Evolutionary conservation across 2,797 vertebrate species (phyloP), one percentile per base, ranked within the genome.

Genomic region (Coregonus suidteri): DNA sequence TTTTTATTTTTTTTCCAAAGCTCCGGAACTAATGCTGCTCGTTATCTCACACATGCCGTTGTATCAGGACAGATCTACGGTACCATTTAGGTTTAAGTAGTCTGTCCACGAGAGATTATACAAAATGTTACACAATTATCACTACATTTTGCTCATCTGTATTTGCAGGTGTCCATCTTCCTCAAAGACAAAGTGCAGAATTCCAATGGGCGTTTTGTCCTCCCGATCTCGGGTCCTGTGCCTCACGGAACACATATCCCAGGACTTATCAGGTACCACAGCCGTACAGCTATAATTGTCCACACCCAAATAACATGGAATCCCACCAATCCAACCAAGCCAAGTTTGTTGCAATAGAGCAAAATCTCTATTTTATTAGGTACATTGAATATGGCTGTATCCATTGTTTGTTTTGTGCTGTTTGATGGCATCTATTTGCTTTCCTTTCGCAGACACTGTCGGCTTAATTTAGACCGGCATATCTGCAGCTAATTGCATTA

Each of bases 101-200:
- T n/a, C 59, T 64, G 20, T 20, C 59, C 20, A 64, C 3, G 3
- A 20, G 25, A 54, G 53, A 47, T 64, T 64, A 25, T 25, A 62
- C 15, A 13, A 62, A 25, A 2, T 30, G 7, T 64, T 64, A 20
- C 20, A 64, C 31, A 35, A 18, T 73, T 73, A 31, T 9, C 52
- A 31, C 4, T 4, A 53, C 25, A 1, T 6, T 70, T 70, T 7
- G 6, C 68, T 70, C 37, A 52, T 84, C 62, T 85, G 67, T 70
- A 51, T 82, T 83, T 81, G 15, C 85, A 99, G 98, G 98, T 99
- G 31, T 99, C 98, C 64, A 98, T 99, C 91, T 99, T 99, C 84
- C 94, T 99, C 54, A 99, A 99, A 90, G 98, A 99, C 71, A 98
- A 95, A 94, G 98, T 99, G 47, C 98, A 99, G 73, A 99, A 98